Evolutionary conservation across 1,140 invertebrate species (phyloP).

Genomic region (Colletes gigas): DNA sequence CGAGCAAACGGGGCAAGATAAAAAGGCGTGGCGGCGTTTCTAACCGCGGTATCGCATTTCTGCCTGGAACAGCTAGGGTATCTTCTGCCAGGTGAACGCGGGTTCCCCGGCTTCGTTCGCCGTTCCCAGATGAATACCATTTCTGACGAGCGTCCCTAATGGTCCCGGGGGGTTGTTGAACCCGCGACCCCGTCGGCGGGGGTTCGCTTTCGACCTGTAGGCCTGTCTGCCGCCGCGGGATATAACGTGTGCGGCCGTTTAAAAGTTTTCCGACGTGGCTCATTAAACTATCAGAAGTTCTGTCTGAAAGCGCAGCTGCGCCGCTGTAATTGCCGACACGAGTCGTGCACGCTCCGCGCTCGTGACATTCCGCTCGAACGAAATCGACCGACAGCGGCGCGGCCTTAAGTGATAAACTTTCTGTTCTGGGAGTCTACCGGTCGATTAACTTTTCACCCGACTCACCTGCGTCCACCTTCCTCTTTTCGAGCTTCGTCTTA

Average conservation of each 20-base stretch:
- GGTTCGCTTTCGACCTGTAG: slow-evolving; percentile 50
- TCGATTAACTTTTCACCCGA: neutral
- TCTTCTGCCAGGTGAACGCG: slow-evolving; percentile 18
- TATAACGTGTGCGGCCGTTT: slow-evolving; percentile 59
- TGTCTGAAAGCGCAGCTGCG: slow-evolving; percentile 63
- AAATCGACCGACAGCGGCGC: slow-evolving; percentile 26
- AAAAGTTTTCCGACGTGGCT: slow-evolving; percentile 65
- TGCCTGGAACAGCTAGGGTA: neutral
- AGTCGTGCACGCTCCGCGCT: slow-evolving; percentile 27
- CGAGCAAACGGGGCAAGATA: neutral
- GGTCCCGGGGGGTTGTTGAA: slow-evolving; percentile 54
- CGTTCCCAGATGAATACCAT: slow-evolving; percentile 9
- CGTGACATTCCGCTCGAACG: slow-evolving; percentile 47
- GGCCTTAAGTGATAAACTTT: slow-evolving; percentile 48
- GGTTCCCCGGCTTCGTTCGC: neutral
- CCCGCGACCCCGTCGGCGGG: slow-evolving; percentile 47
- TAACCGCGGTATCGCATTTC: slow-evolving; percentile 31
- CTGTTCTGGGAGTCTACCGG: neutral
- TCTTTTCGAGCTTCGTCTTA: no score
- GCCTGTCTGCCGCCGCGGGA: slow-evolving; percentile 43
- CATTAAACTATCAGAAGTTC: slow-evolving; percentile 66
- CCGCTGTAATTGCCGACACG: slow-evolving; percentile 48
- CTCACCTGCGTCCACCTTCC: no score
- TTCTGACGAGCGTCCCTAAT: slow-evolving; percentile 30
- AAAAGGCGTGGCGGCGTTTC: slow-evolving; percentile 7